These are phyloP conservation scores for Cephonodes hylas DNA, from an alignment of 2,888 invertebrate genomes.

Conservation along the genomic window DNA sequence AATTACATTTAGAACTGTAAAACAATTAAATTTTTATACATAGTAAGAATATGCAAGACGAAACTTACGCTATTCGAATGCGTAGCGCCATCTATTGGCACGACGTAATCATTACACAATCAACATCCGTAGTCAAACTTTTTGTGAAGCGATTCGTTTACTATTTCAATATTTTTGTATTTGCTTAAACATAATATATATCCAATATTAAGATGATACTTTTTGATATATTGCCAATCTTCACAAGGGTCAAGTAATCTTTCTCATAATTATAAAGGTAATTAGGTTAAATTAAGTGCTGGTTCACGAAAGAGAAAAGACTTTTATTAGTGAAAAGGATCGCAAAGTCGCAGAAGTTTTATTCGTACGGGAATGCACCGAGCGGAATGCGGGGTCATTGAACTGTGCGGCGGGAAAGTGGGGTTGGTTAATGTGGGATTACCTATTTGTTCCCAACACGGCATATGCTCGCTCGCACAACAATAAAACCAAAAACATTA, in stretches of 20 bases:
- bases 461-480: constrained; percentile 32
- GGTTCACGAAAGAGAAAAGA: constrained; percentile 33
- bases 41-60: neutral
- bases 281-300: constrained; percentile 31
- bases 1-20: neutral
- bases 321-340: constrained; percentile 26
- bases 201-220: no score
- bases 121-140: neutral
- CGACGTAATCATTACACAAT: neutral
- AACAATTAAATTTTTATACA: neutral
- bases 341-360: constrained; percentile 42
- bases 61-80: neutral
- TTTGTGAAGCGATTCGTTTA: no score
- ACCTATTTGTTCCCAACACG: constrained; percentile 43
- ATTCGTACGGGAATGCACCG: constrained; percentile 51
- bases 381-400: constrained; percentile 55
- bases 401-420: constrained; percentile 51
- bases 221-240: neutral
- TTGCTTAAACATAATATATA: no score
- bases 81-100: neutral
- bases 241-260: neutral
- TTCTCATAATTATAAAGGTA: constrained; percentile 7
- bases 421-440: constrained; percentile 44
- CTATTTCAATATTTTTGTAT: no score
- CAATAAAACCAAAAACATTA: constrained; percentile 30